A percentile compares a stretch with the other conserved stretches of the same genome.
Conservation (phyloP, 2,797 vertebrate genomes). For the Microchirus variegatus region DNA sequence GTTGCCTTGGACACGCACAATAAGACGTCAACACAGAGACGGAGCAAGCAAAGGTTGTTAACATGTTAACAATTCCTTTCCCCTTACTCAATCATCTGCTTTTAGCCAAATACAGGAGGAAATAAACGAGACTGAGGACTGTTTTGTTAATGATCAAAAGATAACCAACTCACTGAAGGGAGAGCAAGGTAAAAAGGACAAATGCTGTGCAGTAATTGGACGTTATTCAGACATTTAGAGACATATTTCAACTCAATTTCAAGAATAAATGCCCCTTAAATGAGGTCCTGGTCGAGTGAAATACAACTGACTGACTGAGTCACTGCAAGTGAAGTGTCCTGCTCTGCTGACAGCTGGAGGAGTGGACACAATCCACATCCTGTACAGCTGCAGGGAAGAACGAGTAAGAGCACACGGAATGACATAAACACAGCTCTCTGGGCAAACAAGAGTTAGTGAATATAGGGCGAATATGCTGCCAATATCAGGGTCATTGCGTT, state of each 20-base stretch:
- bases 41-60: slow-evolving; percentile 22
- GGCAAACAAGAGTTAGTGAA: neutral
- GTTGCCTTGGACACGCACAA: slow-evolving; percentile 66
- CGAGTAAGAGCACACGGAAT: slow-evolving; percentile 29
- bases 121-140: slow-evolving; percentile 20
- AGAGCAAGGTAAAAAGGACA: neutral
- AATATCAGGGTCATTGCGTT: too few species aligned
- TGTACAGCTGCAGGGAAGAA: slow-evolving; percentile 65
- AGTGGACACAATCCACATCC: slow-evolving; percentile 62
- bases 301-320: slow-evolving; percentile 63
- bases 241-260: too few species aligned
- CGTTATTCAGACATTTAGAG: too few species aligned
- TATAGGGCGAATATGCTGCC: too few species aligned
- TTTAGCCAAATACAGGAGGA: slow-evolving; percentile 42
- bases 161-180: neutral
- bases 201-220: too few species aligned
- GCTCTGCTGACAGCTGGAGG: slow-evolving; percentile 59
- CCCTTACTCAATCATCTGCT: slow-evolving; percentile 32
- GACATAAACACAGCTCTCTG: slow-evolving; percentile 4
- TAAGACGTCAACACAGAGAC: slow-evolving; percentile 60
- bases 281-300: slow-evolving; percentile 29
- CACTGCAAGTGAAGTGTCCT: slow-evolving; percentile 67
- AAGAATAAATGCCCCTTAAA: too few species aligned
- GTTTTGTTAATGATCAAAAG: neutral
- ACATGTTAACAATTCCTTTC: slow-evolving; percentile 56